Evolutionary conservation across 2,888 invertebrate genomes (phyloP).

Genomic region (Drosophila helvetica): DNA sequence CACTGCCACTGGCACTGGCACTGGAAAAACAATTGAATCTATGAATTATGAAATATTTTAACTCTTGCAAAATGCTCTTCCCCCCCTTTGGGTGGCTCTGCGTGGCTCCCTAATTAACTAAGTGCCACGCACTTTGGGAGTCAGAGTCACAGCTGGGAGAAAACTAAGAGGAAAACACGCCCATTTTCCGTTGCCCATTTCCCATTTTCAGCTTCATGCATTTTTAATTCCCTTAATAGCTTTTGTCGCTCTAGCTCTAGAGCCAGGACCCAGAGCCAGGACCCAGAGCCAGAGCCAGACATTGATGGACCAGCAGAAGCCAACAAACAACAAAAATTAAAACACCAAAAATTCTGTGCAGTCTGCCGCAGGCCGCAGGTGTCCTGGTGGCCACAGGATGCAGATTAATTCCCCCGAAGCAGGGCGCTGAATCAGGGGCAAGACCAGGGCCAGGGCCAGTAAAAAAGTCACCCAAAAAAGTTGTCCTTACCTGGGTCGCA

Average conservation of each 20-base stretch:
- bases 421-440: background rate
- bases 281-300: slow-evolving; percentile 58
- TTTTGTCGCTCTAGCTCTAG: slow-evolving; percentile 68
- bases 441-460: background rate
- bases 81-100: slow-evolving; percentile 2
- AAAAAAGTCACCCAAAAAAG: slow-evolving; percentile 62
- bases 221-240: slow-evolving; percentile 81
- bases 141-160: slow-evolving; percentile 28
- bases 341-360: slow-evolving; percentile 57
- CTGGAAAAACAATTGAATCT: slow-evolving; percentile 65
- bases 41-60: slow-evolving; percentile 73
- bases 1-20: background rate
- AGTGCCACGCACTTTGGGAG: slow-evolving; percentile 55
- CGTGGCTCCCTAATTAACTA: slow-evolving; percentile 72
- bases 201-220: slow-evolving; percentile 75
- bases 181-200: slow-evolving; percentile 79
- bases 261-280: slow-evolving; percentile 27
- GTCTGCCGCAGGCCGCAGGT: slow-evolving; percentile 55
- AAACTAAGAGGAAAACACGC: slow-evolving; percentile 24
- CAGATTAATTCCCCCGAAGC: slow-evolving; percentile 54
- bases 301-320: slow-evolving; percentile 72
- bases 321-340: slow-evolving; percentile 53
- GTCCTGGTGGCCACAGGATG: slow-evolving; percentile 39
- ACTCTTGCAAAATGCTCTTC: slow-evolving; percentile 57
- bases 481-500: slow-evolving; percentile 67